Evolutionary conservation across 92 coral and sea anemone genomes (phyloP), one percentile per base, ranked within the genome.

Genomic region (Hydrozoanthus gracilis): DNA sequence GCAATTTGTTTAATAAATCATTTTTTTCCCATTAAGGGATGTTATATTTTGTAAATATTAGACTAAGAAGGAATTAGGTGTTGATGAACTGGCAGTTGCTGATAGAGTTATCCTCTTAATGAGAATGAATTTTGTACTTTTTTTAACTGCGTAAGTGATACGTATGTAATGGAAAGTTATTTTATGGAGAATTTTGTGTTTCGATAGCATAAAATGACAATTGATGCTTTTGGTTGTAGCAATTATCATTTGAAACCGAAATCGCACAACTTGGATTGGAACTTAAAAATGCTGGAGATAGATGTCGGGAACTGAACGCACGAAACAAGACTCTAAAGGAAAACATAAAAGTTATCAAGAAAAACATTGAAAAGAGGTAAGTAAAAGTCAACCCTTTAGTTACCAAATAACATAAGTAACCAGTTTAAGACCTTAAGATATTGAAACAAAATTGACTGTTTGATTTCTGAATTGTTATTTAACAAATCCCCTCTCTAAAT

Each of bases 171-270:
- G 4, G 2, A 67, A 8, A 20, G 15, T 67, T 67, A 1, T 4
- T 72, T 15, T 72, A 45, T n/a, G 15, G 11, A 45, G 7, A n/a
- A 46, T 4, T 8, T 3, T 18, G 16, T 45, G 54, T 46, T 18
- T 5, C 49, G 49, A 45, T 8, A 4, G 0, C 12, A 7, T 44
- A 44, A 70, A 70, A 9, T 13, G 51, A 70, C 12, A 44, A 4
- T 9, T 11, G 15, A 56, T 56, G 0, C 3, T 10, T 56, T 56
- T 64, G 44, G 12, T 50, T 77, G 10, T 67, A 96, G 99, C 90
- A 93, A 90, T 87, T 86, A 50, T 85, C 93, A 4, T 89, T 93
- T 44, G 90, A 94, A 67, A 90, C 91, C 65, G 96, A 93, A 3
- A 93, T 95, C 35, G 47, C 91, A 12, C 91, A 95, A 83, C 56